Percentiles rank a stretch among this genome's conserved stretches.
phyloP scores from a whole-genome alignment of 1,140 invertebrate species.

The Drosophila dunni region DNA sequence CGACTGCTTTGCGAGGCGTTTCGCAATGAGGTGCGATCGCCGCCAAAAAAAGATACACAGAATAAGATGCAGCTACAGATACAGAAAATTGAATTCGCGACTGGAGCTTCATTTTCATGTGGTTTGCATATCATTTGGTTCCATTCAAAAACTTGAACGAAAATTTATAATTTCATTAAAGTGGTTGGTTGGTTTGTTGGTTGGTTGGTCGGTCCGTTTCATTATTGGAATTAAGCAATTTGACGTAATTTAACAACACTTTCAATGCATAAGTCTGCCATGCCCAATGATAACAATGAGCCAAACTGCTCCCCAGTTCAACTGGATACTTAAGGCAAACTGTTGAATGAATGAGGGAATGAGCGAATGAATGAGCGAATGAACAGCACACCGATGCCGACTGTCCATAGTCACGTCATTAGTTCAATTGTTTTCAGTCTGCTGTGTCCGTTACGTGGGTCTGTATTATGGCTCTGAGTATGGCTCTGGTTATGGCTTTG shows the following conservation, averaged over 20 bases:
- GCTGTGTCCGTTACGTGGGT: constrained; percentile 39
- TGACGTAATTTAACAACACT: constrained; percentile 83
- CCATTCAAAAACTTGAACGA: constrained; percentile 29
- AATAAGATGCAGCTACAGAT: constrained; percentile 12
- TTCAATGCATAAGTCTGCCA: constrained; percentile 79
- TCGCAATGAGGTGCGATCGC: constrained; percentile 47
- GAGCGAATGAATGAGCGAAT: not conserved
- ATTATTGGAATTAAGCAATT: constrained; percentile 83
- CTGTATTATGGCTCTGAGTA: constrained; percentile 29
- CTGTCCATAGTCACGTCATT: constrained; percentile 79
- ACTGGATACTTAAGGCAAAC: constrained; percentile 13
- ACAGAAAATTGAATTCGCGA: constrained; percentile 51
- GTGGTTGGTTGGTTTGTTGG: constrained; percentile 16
- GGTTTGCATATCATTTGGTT: constrained; percentile 73
- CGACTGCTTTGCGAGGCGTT: constrained; percentile 14
- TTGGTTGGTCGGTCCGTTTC: constrained; percentile 55
- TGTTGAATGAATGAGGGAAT: constrained; percentile 23
- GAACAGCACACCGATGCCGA: constrained; percentile 39
- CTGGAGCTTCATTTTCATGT: constrained; percentile 47
- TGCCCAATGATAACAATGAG: constrained; percentile 73
- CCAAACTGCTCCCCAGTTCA: constrained; percentile 10
- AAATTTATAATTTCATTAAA: constrained; percentile 81
- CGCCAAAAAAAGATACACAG: constrained; percentile 21
- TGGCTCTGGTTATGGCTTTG: constrained; percentile 10
- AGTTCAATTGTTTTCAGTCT: constrained; percentile 74